Percentiles rank a stretch among this genome's conserved stretches.
These are phyloP conservation scores for Rallus crepitans DNA, from an alignment of 2,797 vertebrate species.

Conservation along the genomic window DNA sequence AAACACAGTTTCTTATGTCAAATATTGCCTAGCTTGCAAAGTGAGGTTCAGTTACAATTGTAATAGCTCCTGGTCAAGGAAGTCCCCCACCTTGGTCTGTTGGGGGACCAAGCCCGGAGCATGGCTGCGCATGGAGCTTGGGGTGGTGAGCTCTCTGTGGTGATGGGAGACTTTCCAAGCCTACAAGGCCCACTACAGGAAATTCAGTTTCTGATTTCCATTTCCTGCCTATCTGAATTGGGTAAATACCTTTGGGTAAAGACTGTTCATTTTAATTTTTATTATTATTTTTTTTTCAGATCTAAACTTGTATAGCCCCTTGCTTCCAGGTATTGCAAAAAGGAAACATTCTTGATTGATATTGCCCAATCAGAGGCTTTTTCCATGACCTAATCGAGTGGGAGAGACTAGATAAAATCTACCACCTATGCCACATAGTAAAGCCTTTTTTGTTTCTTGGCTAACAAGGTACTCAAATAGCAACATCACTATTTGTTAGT, in stretches of 20 bases:
- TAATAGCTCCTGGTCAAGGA: neutral
- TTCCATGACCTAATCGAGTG: neutral
- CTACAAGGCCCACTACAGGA: rapidly evolving
- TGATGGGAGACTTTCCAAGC: neutral
- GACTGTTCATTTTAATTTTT: neutral
- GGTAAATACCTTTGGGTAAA: neutral
- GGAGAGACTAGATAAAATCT: neutral
- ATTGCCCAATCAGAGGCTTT: neutral
- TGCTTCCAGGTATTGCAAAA: neutral
- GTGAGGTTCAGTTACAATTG: neutral
- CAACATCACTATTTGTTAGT: neutral
- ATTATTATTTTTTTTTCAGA: too few relatives aligned
- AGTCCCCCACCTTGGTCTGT: rapidly evolving
- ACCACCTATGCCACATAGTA: too few relatives aligned
- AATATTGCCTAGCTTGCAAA: neutral
- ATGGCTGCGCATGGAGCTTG: rapidly evolving
- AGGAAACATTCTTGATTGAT: neutral
- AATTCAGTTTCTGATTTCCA: neutral
- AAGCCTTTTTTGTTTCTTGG: neutral
- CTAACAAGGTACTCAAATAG: neutral
- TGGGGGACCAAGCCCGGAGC: rapidly evolving
- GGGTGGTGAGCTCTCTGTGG: neutral
- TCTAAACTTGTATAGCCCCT: neutral
- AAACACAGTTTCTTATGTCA: neutral
- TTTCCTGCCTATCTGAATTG: neutral